These are phyloP conservation scores for Calonectris borealis DNA, from an alignment of 2,113 vertebrate genomes.

Conservation along the genomic window DNA sequence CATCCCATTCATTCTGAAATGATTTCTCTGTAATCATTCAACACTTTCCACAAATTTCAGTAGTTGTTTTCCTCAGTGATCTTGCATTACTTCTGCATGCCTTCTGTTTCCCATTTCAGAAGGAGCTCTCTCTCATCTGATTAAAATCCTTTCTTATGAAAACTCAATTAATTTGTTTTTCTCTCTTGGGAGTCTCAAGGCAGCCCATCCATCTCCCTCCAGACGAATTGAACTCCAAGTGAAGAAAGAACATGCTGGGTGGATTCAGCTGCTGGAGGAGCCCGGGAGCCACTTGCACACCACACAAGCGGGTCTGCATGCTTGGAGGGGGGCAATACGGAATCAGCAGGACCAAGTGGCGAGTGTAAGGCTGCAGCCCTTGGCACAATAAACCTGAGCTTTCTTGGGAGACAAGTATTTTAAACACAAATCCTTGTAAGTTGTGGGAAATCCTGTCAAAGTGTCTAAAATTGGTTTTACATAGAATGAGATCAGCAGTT, in stretches of 20 bases:
- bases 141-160: background rate
- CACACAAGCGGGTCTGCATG: accelerated
- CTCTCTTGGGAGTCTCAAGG: background rate
- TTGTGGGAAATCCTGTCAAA: background rate
- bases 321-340: accelerated
- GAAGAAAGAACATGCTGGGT: background rate
- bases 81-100: background rate
- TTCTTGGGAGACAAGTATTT: background rate
- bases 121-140: background rate
- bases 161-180: background rate
- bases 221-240: background rate
- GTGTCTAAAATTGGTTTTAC: background rate
- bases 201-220: background rate
- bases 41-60: background rate
- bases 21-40: background rate
- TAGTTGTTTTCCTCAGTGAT: background rate
- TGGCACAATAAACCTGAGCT: background rate
- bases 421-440: background rate
- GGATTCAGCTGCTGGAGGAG: background rate
- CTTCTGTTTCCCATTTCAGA: background rate
- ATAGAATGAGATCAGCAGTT: background rate
- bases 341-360: background rate
- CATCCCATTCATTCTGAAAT: background rate
- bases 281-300: background rate
- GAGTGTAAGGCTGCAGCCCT: background rate